phyloP scores from a whole-genome alignment of 1,140 invertebrate species.

The Telenomus remus region DNA sequence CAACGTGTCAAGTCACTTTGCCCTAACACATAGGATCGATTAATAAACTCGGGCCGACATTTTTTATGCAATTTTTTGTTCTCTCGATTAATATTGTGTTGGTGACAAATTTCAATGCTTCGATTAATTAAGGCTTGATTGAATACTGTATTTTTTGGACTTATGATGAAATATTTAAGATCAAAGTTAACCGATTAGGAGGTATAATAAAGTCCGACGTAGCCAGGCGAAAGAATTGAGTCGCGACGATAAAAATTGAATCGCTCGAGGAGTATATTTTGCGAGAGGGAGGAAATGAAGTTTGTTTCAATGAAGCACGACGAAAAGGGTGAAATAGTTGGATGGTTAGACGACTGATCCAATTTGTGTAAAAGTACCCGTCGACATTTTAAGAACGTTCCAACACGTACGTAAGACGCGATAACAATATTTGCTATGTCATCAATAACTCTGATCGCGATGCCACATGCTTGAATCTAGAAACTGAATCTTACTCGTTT shows the following conservation, averaged over 20 bases:
- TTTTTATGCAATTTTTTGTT: too few relatives aligned
- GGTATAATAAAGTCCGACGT: background rate
- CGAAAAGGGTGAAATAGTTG: conserved; percentile 24
- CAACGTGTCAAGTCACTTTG: conserved; percentile 20
- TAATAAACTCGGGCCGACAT: background rate
- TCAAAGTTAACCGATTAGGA: background rate
- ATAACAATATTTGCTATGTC: conserved; percentile 50
- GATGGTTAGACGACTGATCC: conserved; percentile 28
- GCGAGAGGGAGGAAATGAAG: conserved; percentile 10
- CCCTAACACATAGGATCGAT: conserved; percentile 13
- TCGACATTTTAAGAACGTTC: conserved; percentile 29
- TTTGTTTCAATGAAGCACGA: conserved; percentile 16
- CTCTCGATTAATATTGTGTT: too few relatives aligned
- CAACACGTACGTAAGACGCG: conserved; percentile 18
- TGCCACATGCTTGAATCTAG: conserved; percentile 22
- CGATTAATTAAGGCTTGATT: background rate
- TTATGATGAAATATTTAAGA: background rate
- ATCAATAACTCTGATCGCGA: conserved; percentile 38
- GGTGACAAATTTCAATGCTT: background rate
- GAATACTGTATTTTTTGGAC: background rate
- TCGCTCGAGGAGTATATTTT: conserved; percentile 2
- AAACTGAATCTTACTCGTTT: background rate
- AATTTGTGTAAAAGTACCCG: conserved; percentile 29
- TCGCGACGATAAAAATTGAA: background rate
- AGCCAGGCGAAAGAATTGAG: conserved; percentile 3